Base-by-base conservation (phyloP, 2,888 invertebrate species). In the Tanypteryx hageni region DNA sequence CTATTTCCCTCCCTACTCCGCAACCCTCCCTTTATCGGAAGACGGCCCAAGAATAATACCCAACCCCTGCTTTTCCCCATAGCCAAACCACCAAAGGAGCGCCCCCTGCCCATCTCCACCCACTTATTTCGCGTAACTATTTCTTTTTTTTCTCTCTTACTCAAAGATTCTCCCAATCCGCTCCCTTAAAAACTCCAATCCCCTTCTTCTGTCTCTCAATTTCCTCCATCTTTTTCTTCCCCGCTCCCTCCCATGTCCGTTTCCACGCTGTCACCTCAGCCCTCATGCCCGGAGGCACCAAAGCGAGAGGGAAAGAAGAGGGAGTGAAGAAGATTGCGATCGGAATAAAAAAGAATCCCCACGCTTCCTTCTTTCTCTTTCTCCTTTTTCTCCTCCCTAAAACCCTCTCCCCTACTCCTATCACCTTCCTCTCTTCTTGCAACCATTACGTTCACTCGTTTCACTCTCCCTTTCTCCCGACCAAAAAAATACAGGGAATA, bases 271-370 rank as follows among this genome's bases (percentile, higher is more conserved):
- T 76, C 76, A 76, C 76, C 76, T 76, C 76, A 9, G 68, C 11
- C n/a, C 68, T 76, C 76, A 18, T 18, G 7, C n/a, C 68, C 68
- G n/a, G 68, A n/a, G 68, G 68, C 68, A n/a, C 76, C 76, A 76
- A 76, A 76, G 76, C 76, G 76, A 44, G 44, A 44, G 44, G 44
- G 44, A 44, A 5, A 44, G 44, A 44, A n/a, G n/a, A n/a, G n/a
- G n/a, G n/a, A n/a, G n/a, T n/a, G n/a, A n/a, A n/a, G n/a, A 76
- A 76, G 76, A 76, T 76, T 76, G 76, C 76, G 76, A 76, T 76
- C 76, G 76, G 76, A 76, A 76, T 76, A 76, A 76, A 76, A 76
- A 27, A 22, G 68, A 68, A n/a, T 13, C 44, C 44, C 44, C 44
- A 44, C 44, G 5, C 18, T 61, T 18, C 61, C 61, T 18, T 13